Base-by-base conservation (phyloP, 2,888 invertebrate species). In the Tridacna crocea region DNA sequence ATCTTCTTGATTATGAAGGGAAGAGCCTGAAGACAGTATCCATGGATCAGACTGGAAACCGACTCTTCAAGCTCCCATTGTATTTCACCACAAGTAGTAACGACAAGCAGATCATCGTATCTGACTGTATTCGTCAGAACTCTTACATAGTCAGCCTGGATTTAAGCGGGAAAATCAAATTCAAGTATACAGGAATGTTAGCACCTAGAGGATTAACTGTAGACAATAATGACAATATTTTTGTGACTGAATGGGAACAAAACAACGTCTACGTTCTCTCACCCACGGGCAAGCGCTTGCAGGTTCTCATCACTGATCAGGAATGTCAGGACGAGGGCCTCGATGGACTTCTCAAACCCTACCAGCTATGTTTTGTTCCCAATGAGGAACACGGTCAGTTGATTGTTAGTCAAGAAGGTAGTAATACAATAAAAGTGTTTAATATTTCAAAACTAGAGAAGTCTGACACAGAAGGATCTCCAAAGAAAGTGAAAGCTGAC, bases 181-280 rank as follows among this genome's bases (percentile, higher is more conserved):
- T 78, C 63, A 85, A 85, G 65, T 82, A 80, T 36, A 79, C 79
- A 15, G 82, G 85, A 24, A n/a, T 81, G 17, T 72, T 85, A 15
- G 80, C 82, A n/a, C 85, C 85, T 8, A 65, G 85, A 15, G 86
- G 86, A 15, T 46, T 86, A 0, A 86, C 83, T 22, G 77, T 80
- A 27, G 86, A 86, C 73, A 83, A 86, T 24, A 73, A 83, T 26
- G 76, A 86, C 55, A 86, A 86, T 73, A 70, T 84, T 8, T 85
- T 80, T 70, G 82, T 85, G 3, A 82, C 85, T 10, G 85, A 85
- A 70, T 85, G 85, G 85, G 80, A 82, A 60, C 65, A 74, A 12
- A 77, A 80, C 58, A 75, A 77, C 58, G 82, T 85, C 0, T 85
- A 82, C 46, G 77, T 85, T 15, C 68, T 85, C 2, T 79, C 82